Evolutionary conservation across 2,888 invertebrate species (phyloP), one percentile per base, ranked within the genome.

Genomic region (Tholera decimalis): DNA sequence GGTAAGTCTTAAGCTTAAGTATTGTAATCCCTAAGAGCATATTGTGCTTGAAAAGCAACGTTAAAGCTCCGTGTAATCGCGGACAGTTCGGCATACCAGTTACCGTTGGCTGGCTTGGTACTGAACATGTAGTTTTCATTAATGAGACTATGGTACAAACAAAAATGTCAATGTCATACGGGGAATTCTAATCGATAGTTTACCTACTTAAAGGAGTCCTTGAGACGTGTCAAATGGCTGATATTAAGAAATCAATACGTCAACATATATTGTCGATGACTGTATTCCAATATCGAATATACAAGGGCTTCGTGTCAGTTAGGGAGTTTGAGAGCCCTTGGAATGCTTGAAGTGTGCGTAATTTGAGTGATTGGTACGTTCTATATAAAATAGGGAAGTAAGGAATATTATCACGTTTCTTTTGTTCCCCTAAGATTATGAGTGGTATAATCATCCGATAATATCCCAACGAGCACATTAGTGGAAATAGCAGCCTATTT

Each of bases 201-300:
- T 24, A 51, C 18, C 37, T 35, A 26, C 18, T 41, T 35, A 26
- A 15, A 26, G 13, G 28, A 55, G 57, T 26, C 62, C 57, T 69
- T 77, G 57, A 26, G 2, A n/a, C 53, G 53, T 67, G 35, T 49
- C 44, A 50, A 77, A 60, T 64, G 30, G n/a, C 33, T 37, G 41
- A 54, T 22, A 58, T 63, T 41, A 57, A 58, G 55, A 58, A 70
- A 73, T 76, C 73, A 58, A 65, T 73, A 64, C 11, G 33, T 26
- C 22, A 18, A 39, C 11, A 8, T 47, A 28, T 18, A 18, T 22
- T 22, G 11, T 53, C 9, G 18, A 35, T 62, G 9, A 18, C 26
- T 44, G 41, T 46, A 20, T 30, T 24, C 0, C n/a, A 41, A 26
- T 51, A 1, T 33, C 1, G 20, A 39, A 39, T 18, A 18, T 44